Evolutionary conservation across 2,888 invertebrate species (phyloP).

Genomic region (Empis livida): DNA sequence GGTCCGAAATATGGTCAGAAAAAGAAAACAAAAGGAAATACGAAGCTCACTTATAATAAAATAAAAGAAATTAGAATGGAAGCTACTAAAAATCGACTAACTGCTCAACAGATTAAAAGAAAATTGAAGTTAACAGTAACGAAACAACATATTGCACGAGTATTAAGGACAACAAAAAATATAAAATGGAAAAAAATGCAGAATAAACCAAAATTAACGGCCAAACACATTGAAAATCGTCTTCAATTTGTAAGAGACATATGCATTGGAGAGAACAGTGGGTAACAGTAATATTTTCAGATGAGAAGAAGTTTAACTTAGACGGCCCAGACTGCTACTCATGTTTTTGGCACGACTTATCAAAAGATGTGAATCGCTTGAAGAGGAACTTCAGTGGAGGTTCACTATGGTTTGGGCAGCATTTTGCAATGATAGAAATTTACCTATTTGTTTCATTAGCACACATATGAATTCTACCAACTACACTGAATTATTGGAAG

Average conservation of each 20-base stretch:
- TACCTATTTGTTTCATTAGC: background rate
- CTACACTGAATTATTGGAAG: background rate
- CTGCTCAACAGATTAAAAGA: background rate
- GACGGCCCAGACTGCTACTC: background rate
- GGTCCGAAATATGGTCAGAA: no score
- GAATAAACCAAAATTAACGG: background rate
- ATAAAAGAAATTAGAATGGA: background rate
- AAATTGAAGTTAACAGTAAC: background rate
- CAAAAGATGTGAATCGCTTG: background rate
- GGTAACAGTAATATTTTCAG: background rate
- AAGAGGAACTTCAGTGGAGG: no score
- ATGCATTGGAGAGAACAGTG: constrained; percentile 1
- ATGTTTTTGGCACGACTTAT: background rate
- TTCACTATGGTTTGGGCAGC: background rate
- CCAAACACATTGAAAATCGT: background rate
- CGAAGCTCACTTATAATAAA: background rate
- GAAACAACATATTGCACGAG: background rate
- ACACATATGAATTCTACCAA: background rate
- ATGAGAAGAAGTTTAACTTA: constrained; percentile 5
- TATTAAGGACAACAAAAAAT: background rate
- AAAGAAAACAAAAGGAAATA: no score
- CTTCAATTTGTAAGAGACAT: constrained; percentile 1
- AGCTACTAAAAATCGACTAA: constrained; percentile 1
- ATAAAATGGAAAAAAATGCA: background rate
- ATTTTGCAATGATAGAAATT: background rate